Percentiles rank a stretch among this genome's conserved stretches.
These are phyloP conservation scores for Carapus acus DNA, from an alignment of 2,797 vertebrate genomes.

Conservation along the genomic window DNA sequence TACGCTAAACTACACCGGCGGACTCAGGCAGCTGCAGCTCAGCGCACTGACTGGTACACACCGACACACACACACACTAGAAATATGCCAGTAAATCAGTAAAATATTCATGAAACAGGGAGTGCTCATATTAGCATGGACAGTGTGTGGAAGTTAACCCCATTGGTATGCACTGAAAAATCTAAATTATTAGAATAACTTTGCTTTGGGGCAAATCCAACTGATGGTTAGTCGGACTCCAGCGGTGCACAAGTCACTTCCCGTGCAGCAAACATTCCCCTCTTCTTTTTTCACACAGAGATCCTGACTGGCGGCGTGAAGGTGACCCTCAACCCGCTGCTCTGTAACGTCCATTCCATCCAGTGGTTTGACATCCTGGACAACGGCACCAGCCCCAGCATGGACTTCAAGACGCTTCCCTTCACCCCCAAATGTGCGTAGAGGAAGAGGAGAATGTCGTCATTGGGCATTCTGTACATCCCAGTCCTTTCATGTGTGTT, in stretches of 20 bases:
- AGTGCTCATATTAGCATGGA: too few species aligned
- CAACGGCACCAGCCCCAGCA: conserved; percentile 39
- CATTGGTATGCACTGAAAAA: too few species aligned
- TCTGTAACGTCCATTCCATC: conserved; percentile 82
- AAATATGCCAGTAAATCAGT: too few species aligned
- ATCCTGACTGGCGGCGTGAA: conserved; percentile 85
- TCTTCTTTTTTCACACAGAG: conserved; percentile 66
- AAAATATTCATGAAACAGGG: too few species aligned
- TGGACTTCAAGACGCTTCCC: conserved; percentile 16
- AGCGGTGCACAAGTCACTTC: too few species aligned
- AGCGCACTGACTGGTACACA: conserved; percentile 76
- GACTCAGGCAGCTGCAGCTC: conserved; percentile 77
- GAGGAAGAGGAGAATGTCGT: background rate
- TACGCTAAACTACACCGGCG: conserved; percentile 54
- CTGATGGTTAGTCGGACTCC: too few species aligned
- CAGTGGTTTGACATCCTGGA: conserved; percentile 84
- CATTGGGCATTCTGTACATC: too few species aligned
- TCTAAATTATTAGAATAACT: too few species aligned
- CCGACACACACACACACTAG: background rate
- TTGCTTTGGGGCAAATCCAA: too few species aligned
- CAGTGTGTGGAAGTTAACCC: too few species aligned
- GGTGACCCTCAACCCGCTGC: conserved; percentile 75
- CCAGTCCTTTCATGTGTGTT: background rate
- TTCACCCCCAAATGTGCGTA: conserved; percentile 38
- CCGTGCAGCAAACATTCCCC: background rate